Conservation (phyloP, 2,797 vertebrate species). For the Lycodopsis pacificus region DNA sequence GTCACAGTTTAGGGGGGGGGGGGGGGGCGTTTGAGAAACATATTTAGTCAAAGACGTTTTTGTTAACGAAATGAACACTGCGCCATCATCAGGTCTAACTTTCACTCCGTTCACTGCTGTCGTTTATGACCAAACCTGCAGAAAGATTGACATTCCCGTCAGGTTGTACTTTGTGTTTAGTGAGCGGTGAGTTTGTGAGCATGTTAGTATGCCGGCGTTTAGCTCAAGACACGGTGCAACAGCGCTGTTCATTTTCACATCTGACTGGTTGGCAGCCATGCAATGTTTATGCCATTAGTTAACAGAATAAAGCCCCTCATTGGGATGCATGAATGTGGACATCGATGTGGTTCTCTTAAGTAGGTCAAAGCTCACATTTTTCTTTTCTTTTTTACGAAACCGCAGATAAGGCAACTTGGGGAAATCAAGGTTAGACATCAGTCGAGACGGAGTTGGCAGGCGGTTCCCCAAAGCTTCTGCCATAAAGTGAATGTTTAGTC, state of each 20-base stretch:
- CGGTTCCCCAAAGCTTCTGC: slow-evolving; percentile 29
- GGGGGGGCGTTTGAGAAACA: no score
- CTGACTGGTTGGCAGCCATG: neutral
- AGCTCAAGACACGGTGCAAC: neutral
- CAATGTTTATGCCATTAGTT: slow-evolving; percentile 1
- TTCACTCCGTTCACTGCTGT: neutral
- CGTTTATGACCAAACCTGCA: neutral
- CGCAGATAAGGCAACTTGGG: slow-evolving; percentile 23
- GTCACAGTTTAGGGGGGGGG: no score
- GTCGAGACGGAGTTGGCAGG: slow-evolving; percentile 22
- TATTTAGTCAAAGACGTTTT: neutral
- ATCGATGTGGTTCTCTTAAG: slow-evolving; percentile 47
- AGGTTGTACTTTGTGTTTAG: neutral
- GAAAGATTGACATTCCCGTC: neutral
- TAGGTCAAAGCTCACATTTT: slow-evolving; percentile 61
- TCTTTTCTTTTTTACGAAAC: slow-evolving; percentile 10
- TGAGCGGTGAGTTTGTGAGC: neutral
- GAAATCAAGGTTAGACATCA: slow-evolving; percentile 23
- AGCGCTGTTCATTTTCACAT: neutral
- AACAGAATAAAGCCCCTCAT: slow-evolving; percentile 9
- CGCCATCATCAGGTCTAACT: neutral
- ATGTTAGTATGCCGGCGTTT: neutral
- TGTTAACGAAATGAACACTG: neutral
- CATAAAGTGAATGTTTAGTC: slow-evolving; percentile 36
- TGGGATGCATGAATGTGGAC: slow-evolving; percentile 29